phyloP scores from a whole-genome alignment of 2,888 invertebrate species.

The Pterobdella sp. region DNA sequence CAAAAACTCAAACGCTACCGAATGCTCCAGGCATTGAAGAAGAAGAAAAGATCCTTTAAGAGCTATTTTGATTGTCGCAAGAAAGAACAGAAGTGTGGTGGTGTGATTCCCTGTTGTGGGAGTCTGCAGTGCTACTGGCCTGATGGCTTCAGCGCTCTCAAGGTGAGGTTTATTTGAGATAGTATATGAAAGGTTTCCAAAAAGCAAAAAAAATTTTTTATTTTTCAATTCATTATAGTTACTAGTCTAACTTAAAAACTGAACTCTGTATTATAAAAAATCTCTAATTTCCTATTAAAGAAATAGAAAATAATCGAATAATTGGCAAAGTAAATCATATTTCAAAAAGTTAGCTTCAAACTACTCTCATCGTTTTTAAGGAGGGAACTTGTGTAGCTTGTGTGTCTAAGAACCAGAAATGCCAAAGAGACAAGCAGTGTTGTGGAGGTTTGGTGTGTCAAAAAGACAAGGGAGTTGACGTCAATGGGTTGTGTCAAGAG shows the following conservation, averaged over 20 bases:
- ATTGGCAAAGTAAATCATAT: conserved; percentile 1
- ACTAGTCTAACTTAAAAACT: too few species aligned
- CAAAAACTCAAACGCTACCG: too few species aligned
- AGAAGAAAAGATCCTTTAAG: conserved; percentile 4
- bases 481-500: conserved; percentile 26
- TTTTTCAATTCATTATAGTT: too few species aligned
- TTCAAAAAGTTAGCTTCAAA: background rate
- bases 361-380: too few species aligned
- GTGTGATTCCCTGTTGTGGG: conserved; percentile 26
- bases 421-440: conserved; percentile 32
- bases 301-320: background rate
- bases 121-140: conserved; percentile 29
- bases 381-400: conserved; percentile 31
- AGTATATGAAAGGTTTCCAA: too few species aligned
- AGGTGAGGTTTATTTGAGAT: conserved; percentile 18
- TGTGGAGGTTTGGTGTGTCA: conserved; percentile 31
- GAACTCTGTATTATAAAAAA: too few species aligned
- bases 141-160: conserved; percentile 23
- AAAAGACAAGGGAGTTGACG: conserved; percentile 15
- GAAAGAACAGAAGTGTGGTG: conserved; percentile 20
- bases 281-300: too few species aligned
- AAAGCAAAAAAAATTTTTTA: too few species aligned
- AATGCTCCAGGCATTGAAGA: too few species aligned
- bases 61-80: conserved; percentile 25
- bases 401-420: conserved; percentile 27